A percentile compares a stretch with the other conserved stretches of the same genome.
phyloP scores from a whole-genome alignment of 2,888 invertebrate species.

The Epinotia brunnichana region DNA sequence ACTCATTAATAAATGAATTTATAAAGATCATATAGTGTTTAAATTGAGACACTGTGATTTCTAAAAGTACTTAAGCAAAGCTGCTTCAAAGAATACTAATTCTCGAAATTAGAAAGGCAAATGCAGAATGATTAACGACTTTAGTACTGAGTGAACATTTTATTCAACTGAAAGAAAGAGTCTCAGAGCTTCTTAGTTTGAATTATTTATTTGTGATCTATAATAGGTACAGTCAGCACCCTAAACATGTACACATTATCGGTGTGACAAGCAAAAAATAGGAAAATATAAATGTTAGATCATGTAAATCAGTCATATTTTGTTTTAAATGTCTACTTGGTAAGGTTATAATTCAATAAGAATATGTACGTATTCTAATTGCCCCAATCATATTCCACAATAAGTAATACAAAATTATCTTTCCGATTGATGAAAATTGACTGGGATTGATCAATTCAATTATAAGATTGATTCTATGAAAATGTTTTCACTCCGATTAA shows the following conservation, averaged over 20 bases:
- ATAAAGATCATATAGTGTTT: background rate
- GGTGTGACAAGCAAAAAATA: too few relatives aligned
- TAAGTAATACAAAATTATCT: background rate
- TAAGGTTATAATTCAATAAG: too few relatives aligned
- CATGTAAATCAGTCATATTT: too few relatives aligned
- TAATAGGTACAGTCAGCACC: too few relatives aligned
- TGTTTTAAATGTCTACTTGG: too few relatives aligned
- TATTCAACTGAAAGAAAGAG: background rate
- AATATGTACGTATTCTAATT: too few relatives aligned
- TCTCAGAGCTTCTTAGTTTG: background rate
- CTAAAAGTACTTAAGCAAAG: constrained; percentile 25
- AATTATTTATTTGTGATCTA: background rate
- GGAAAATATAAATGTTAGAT: too few relatives aligned
- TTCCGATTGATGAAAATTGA: background rate
- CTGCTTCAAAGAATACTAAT: constrained; percentile 30
- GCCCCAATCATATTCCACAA: background rate
- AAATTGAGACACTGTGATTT: background rate
- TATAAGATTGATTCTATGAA: background rate
- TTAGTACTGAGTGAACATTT: constrained; percentile 8
- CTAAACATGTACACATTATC: too few relatives aligned
- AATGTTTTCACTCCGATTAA: background rate
- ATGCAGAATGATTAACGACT: constrained; percentile 32
- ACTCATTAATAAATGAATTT: background rate
- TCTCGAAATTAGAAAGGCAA: constrained; percentile 33
- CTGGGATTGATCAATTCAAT: background rate